Percentiles rank a stretch among this genome's conserved stretches.
Conservation (phyloP, 1,140 invertebrate genomes). For the Aphis gossypii region DNA sequence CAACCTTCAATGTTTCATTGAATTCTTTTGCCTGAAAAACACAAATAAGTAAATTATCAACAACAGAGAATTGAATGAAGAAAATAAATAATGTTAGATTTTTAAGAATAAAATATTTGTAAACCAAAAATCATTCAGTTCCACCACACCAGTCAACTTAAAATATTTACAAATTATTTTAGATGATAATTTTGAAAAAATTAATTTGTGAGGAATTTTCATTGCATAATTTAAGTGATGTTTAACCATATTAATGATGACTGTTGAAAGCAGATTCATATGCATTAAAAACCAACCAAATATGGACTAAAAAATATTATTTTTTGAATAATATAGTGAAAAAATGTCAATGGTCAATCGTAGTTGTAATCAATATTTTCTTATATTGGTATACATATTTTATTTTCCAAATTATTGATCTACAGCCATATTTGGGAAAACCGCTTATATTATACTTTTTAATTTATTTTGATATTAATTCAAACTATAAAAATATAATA, state of each 20-base stretch:
- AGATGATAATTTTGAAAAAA: background rate
- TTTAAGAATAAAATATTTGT: background rate
- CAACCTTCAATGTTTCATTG: constrained; percentile 53
- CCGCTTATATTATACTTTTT: too few species aligned
- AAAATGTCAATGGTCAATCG: too few species aligned
- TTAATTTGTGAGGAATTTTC: background rate
- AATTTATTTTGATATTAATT: too few species aligned
- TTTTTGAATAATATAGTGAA: too few species aligned
- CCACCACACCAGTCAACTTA: background rate
- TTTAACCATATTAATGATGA: background rate
- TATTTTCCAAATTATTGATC: too few species aligned
- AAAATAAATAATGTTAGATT: background rate
- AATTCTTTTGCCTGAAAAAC: constrained; percentile 58
- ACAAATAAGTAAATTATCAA: constrained; percentile 12
- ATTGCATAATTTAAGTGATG: background rate
- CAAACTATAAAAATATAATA: too few species aligned
- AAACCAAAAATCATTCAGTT: background rate
- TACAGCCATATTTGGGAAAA: too few species aligned
- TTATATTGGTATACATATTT: too few species aligned
- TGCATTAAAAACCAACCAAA: too few species aligned
- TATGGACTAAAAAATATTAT: too few species aligned
- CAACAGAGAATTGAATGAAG: background rate
- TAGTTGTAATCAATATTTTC: too few species aligned
- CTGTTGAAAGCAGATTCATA: too few species aligned
- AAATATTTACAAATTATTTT: background rate